Conservation (phyloP, 2,113 vertebrate species). For the Nematolebias whitei region DNA sequence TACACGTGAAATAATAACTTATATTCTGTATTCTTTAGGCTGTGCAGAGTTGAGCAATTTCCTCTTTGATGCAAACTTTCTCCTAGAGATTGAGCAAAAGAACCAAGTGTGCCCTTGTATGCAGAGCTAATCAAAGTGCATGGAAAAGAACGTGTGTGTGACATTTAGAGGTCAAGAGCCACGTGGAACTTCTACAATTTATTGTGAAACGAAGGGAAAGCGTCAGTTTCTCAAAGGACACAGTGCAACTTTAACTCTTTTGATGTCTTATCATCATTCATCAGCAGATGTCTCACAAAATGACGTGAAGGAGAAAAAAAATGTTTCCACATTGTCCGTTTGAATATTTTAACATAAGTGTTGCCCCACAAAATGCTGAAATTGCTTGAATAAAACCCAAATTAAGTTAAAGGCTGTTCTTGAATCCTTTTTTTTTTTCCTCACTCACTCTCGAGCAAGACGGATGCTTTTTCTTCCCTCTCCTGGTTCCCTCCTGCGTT, state of each 20-base stretch:
- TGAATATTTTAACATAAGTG: neutral
- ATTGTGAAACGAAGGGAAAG: constrained; percentile 35
- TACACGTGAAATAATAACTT: constrained; percentile 10
- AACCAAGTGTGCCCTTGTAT: constrained; percentile 17
- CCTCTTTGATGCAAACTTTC: constrained; percentile 18
- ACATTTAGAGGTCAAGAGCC: constrained; percentile 64
- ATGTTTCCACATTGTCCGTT: constrained; percentile 23
- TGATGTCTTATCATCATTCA: constrained; percentile 29
- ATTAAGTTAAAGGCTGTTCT: too few relatives aligned
- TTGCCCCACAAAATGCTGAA: too few relatives aligned
- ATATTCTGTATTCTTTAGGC: neutral
- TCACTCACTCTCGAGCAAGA: too few relatives aligned
- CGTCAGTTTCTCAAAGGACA: constrained; percentile 33
- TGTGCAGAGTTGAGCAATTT: constrained; percentile 45
- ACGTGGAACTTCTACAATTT: constrained; percentile 45
- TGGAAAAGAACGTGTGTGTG: neutral
- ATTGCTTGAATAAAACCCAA: too few relatives aligned
- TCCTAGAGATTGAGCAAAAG: constrained; percentile 29
- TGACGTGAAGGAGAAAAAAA: neutral
- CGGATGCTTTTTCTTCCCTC: too few relatives aligned
- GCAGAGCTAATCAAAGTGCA: constrained; percentile 18
- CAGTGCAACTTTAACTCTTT: constrained; percentile 21
- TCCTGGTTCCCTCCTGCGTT: too few relatives aligned
- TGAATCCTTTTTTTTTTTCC: too few relatives aligned
- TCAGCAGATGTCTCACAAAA: constrained; percentile 20